Conservation (phyloP, 2,888 invertebrate genomes). For the Cryptocephalus primarius region DNA sequence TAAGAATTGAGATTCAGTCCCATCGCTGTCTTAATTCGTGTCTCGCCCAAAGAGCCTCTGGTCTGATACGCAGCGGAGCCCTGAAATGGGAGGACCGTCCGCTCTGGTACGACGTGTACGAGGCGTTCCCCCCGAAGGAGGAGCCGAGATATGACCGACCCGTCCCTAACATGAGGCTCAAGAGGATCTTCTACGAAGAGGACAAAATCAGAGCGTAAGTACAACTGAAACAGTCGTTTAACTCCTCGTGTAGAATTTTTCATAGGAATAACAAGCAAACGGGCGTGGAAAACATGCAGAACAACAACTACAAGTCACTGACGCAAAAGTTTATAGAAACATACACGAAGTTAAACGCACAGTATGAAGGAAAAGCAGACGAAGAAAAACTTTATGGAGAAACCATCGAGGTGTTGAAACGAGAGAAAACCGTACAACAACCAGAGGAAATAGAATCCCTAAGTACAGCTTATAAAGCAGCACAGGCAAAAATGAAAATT, state of each 20-base stretch:
- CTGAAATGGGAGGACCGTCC: conserved; percentile 75
- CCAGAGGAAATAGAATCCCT: no score
- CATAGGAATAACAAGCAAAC: conserved; percentile 48
- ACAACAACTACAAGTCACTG: conserved; percentile 41
- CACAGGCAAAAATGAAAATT: no score
- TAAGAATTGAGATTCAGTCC: neutral
- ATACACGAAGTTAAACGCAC: conserved; percentile 45
- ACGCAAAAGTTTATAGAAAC: conserved; percentile 51
- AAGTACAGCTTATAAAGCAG: no score
- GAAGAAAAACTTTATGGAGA: conserved; percentile 42
- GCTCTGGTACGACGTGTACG: conserved; percentile 87
- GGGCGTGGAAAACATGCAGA: conserved; percentile 45
- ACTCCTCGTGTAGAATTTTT: conserved; percentile 46
- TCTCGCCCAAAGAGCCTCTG: conserved; percentile 52
- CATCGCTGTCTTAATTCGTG: neutral
- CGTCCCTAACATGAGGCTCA: conserved; percentile 49
- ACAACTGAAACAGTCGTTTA: neutral
- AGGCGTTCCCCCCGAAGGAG: conserved; percentile 77
- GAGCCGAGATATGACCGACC: conserved; percentile 70
- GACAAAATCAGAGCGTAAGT: conserved; percentile 76
- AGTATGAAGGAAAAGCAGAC: conserved; percentile 39
- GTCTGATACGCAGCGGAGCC: conserved; percentile 69
- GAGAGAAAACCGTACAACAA: neutral
- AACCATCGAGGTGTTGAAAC: conserved; percentile 33
- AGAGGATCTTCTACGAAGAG: conserved; percentile 71